These are phyloP conservation scores for Zhuqinia jingwanae DNA, from an alignment of 2,888 invertebrate species.

Conservation along the genomic window DNA sequence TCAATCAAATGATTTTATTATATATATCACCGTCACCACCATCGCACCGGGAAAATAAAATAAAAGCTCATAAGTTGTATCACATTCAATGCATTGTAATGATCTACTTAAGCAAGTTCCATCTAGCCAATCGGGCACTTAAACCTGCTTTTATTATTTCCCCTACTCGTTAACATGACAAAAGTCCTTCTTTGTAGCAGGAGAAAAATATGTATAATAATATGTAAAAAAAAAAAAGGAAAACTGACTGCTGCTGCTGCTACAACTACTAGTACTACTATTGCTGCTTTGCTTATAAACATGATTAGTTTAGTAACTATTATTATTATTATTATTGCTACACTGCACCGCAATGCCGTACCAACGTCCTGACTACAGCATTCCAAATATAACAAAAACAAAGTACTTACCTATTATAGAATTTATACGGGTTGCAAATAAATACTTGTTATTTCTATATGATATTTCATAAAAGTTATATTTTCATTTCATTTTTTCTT, in stretches of 20 bases:
- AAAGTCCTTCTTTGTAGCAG: constrained; percentile 53
- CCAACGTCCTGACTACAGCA: no score
- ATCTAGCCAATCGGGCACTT: constrained; percentile 63
- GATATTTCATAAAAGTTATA: no score
- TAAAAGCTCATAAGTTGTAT: constrained; percentile 49
- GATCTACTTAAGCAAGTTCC: constrained; percentile 69
- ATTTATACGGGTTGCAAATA: no score
- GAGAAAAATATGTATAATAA: constrained; percentile 49
- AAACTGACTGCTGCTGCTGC: background rate
- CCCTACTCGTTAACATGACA: constrained; percentile 68
- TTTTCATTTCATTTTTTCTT: constrained; percentile 37
- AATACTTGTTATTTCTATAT: no score
- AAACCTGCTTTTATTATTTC: constrained; percentile 67
- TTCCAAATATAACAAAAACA: no score
- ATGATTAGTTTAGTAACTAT: no score
- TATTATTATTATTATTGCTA: constrained; percentile 22
- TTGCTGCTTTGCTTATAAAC: constrained; percentile 33
- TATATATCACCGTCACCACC: no score
- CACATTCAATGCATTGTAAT: constrained; percentile 70
- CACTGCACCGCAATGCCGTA: no score
- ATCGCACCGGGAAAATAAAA: constrained; percentile 54
- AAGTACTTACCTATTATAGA: no score
- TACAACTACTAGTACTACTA: no score
- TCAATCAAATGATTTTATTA: no score
- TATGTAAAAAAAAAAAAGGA: constrained; percentile 16